Evolutionary conservation across 2,888 invertebrate species (phyloP).

Genomic region (Hybos culiciformis): DNA sequence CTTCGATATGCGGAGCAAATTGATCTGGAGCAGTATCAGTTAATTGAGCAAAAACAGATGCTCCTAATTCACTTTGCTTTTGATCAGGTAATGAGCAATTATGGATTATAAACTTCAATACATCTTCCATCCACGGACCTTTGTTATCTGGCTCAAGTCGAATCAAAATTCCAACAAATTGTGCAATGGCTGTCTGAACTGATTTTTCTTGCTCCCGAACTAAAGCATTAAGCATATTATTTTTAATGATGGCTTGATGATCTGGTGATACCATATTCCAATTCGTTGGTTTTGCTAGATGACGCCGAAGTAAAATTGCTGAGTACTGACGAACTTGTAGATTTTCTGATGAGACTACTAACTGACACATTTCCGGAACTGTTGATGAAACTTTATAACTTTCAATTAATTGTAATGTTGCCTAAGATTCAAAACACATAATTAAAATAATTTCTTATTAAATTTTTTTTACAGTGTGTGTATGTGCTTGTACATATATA

Average conservation of each 20-base stretch:
- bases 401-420: conserved; percentile 50
- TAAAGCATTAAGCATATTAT: conserved; percentile 45
- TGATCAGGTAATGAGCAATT: conserved; percentile 27
- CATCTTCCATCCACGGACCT: conserved; percentile 29
- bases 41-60: conserved; percentile 48
- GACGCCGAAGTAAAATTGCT: conserved; percentile 53
- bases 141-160: conserved; percentile 53
- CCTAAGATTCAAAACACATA: conserved; percentile 42
- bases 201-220: conserved; percentile 47
- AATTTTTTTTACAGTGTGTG: too few relatives aligned
- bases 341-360: conserved; percentile 45
- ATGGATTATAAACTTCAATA: conserved; percentile 30
- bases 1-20: conserved; percentile 49
- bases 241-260: conserved; percentile 40
- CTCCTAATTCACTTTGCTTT: conserved; percentile 30
- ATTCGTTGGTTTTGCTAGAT: conserved; percentile 47
- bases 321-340: conserved; percentile 61
- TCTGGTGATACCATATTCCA: conserved; percentile 50
- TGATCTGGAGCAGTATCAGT: conserved; percentile 55
- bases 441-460: neutral
- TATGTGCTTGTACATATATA: too few relatives aligned
- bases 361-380: conserved; percentile 47
- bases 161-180: conserved; percentile 55
- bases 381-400: conserved; percentile 54
- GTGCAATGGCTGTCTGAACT: conserved; percentile 56